These are phyloP conservation scores for Caenorhabditis remanei DNA, from an alignment of 1,140 invertebrate species.

Conservation along the genomic window DNA sequence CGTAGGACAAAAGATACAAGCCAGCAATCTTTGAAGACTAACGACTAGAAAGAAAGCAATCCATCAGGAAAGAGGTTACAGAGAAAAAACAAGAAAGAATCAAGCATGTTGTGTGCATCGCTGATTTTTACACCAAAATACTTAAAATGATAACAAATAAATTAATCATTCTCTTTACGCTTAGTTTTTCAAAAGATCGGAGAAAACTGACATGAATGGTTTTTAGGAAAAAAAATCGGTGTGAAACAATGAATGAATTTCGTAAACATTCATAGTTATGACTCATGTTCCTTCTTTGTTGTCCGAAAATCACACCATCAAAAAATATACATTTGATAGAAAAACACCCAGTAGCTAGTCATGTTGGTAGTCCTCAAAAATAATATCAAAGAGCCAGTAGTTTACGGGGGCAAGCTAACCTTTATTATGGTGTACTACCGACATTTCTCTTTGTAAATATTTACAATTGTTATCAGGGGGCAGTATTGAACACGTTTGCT, in stretches of 20 bases:
- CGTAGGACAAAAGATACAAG: background rate
- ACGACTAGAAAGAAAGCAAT: background rate
- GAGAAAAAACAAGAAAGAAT: background rate
- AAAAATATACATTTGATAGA: no score
- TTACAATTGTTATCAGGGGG: constrained; percentile 49
- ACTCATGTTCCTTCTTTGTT: no score
- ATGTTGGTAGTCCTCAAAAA: background rate
- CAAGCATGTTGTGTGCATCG: constrained; percentile 3
- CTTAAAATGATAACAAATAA: constrained; percentile 5
- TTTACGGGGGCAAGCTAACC: background rate
- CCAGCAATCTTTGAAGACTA: background rate
- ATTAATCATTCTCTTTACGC: background rate
- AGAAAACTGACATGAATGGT: background rate
- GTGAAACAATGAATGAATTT: background rate
- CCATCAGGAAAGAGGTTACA: background rate
- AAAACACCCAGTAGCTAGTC: no score
- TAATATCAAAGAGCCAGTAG: background rate
- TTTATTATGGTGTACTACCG: constrained; percentile 46
- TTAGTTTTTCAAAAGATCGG: background rate
- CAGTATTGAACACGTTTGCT: constrained; percentile 34
- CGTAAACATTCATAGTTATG: no score
- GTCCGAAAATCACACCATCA: no score
- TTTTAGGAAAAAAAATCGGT: background rate
- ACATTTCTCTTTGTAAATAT: constrained; percentile 36
- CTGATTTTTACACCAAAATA: background rate